Evolutionary conservation across 2,113 vertebrate genomes (phyloP), one percentile per base, ranked within the genome.

Genomic region (Nettapus auritus): DNA sequence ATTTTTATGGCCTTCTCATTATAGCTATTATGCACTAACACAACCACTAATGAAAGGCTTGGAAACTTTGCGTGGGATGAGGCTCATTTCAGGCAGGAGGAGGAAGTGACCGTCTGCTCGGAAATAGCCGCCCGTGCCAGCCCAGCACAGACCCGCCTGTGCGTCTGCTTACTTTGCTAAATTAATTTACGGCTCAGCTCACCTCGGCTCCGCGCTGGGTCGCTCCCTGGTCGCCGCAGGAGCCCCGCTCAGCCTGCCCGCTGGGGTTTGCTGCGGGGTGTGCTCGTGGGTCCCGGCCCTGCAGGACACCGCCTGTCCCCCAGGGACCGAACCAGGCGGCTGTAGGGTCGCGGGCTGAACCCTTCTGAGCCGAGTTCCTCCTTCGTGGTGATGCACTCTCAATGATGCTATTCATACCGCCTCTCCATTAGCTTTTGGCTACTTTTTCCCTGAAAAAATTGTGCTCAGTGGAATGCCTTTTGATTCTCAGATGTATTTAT

Each of bases 1-100:
- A 97, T 95, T 98, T 98, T 98, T 98, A 98, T 97, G 98, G 95
- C 94, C 97, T 97, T 96, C 97, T 98, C 97, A 98, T 98, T 98
- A 98, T 97, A 98, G 97, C 97, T 96, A 97, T 98, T 98, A 98
- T 97, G 96, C 97, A 97, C 97, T 98, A 98, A 98, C 98, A 98
- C 97, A 98, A 98, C 98, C 98, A 91, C 97, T 98, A 98, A 99
- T 98, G 98, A 98, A 97, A 95, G 97, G 91, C 96, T 97, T 94
- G 94, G 96, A 94, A 97, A 86, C 95, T 97, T 93, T 91, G 97
- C 80, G 96, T 97, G 97, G 96, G 97, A 95, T 93, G 96, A 94
- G 96, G 95, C 97, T 96, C 97, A 81, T 97, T 98, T 98, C 82
- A 29, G 97, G 97, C 96, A 78, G 50, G 80, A 90, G 96, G 93